phyloP scores from a whole-genome alignment of 2,113 vertebrate species.

The Jaculus jaculus region DNA sequence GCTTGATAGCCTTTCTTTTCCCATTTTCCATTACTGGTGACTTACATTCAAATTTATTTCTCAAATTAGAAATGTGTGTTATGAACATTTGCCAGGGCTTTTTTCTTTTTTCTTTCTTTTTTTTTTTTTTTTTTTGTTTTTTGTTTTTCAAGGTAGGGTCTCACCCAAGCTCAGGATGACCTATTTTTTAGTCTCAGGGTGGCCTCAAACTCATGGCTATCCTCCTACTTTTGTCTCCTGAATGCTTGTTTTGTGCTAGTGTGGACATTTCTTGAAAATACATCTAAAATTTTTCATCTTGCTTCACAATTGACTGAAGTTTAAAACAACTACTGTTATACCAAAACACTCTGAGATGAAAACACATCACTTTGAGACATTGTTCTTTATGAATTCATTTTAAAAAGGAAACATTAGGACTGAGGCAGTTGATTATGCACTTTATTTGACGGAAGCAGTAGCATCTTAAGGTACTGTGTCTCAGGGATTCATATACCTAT shows the following conservation, averaged over 20 bases:
- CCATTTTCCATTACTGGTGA: conserved; percentile 10
- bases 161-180: too few relatives aligned
- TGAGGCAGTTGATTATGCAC: background rate
- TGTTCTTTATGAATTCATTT: background rate
- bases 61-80: background rate
- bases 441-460: background rate
- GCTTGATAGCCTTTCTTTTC: background rate
- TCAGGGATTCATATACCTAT: background rate
- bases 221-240: too few relatives aligned
- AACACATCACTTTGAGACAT: background rate
- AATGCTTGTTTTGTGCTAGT: background rate
- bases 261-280: background rate
- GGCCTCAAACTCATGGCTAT: too few relatives aligned
- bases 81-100: background rate
- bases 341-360: conserved; percentile 21
- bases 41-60: background rate
- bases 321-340: background rate
- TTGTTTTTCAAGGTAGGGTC: too few relatives aligned
- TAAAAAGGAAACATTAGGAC: background rate
- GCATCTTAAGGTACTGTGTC: background rate
- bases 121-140: too few relatives aligned
- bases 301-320: background rate
- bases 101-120: too few relatives aligned
- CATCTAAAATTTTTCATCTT: background rate
- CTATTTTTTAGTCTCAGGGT: too few relatives aligned